Evolutionary conservation across 2,113 vertebrate genomes (phyloP).

Genomic region (Apodemus sylvaticus): DNA sequence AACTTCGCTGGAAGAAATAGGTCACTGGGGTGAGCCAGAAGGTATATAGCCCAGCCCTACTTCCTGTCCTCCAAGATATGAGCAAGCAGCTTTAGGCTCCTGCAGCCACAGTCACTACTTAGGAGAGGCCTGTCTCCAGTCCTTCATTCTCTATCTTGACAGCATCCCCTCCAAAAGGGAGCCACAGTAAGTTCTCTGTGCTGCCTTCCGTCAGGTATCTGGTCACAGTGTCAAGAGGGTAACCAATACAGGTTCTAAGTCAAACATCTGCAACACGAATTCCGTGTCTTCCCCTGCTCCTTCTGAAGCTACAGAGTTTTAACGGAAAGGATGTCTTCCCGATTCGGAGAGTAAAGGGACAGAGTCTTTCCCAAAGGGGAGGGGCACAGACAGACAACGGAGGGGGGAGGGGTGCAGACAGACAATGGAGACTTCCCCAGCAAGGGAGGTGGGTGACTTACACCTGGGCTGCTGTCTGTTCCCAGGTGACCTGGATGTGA

Average conservation of each 20-base stretch:
- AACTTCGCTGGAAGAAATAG: not conserved
- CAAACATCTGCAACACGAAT: not conserved
- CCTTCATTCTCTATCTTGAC: not conserved
- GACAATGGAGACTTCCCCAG: accelerated
- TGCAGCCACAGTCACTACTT: not conserved
- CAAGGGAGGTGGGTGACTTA: not conserved
- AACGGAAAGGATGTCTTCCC: not conserved
- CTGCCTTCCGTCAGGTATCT: not conserved
- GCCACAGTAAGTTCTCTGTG: not conserved
- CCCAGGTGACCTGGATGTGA: not conserved
- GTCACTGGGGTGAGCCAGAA: not conserved
- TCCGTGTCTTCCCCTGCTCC: not conserved
- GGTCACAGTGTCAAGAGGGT: not conserved
- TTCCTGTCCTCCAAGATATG: not conserved
- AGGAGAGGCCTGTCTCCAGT: no score
- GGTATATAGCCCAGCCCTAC: not conserved
- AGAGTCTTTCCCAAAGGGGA: not conserved
- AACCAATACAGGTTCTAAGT: not conserved
- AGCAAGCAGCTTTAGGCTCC: not conserved
- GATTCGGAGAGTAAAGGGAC: not conserved
- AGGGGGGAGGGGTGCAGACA: no score
- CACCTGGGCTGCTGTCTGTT: not conserved
- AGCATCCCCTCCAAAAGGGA: not conserved
- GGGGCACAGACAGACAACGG: not conserved
- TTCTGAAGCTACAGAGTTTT: not conserved